Conservation (phyloP, 2,797 vertebrate genomes). For the Sebastes aleutianus region DNA sequence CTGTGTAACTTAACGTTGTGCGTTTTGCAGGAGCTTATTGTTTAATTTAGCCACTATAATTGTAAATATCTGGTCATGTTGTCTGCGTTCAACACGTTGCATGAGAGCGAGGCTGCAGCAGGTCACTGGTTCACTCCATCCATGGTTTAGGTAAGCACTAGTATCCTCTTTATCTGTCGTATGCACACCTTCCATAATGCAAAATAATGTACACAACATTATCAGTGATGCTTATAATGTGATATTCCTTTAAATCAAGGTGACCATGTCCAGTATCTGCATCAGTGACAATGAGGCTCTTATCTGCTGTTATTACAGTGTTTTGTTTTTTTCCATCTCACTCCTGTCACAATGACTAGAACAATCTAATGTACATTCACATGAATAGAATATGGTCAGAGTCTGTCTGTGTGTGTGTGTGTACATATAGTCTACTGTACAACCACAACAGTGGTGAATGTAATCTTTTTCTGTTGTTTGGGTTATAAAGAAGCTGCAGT, state of each 20-base stretch:
- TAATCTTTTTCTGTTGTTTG: conserved; percentile 27
- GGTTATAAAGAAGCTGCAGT: conserved; percentile 35
- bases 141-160: conserved; percentile 72
- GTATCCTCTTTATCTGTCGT: conserved; percentile 3
- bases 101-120: conserved; percentile 54
- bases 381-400: background rate
- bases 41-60: background rate
- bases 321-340: background rate
- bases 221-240: background rate
- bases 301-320: background rate
- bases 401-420: background rate
- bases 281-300: background rate
- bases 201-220: background rate
- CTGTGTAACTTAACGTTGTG: conserved; percentile 39
- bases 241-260: background rate
- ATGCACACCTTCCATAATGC: background rate
- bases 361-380: background rate
- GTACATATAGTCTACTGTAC: background rate
- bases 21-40: background rate
- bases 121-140: conserved; percentile 67
- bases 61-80: conserved; percentile 25
- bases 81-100: conserved; percentile 81
- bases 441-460: background rate
- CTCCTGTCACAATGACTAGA: background rate
- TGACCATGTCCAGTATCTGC: background rate